Conservation (phyloP, 1,140 invertebrate species). For the Nasonia vitripennis region DNA sequence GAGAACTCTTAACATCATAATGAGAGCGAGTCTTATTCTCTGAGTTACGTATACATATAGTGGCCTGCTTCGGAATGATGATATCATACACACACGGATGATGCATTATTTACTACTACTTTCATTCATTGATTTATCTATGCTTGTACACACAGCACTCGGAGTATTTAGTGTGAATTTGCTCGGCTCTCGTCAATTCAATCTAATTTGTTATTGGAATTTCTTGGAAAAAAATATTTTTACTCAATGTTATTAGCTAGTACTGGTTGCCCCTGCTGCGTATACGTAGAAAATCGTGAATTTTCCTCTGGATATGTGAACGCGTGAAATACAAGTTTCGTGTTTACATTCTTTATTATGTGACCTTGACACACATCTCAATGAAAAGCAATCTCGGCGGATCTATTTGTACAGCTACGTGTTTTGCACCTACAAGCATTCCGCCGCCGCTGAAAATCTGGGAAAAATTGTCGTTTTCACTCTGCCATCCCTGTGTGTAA, state of each 20-base stretch:
- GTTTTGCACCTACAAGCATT: background rate
- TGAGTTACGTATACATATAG: background rate
- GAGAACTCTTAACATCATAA: background rate
- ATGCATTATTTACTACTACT: background rate
- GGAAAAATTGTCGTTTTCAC: too few relatives aligned
- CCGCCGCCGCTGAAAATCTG: background rate
- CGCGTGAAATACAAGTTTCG: slow-evolving; percentile 7
- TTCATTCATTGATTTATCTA: slow-evolving; percentile 1
- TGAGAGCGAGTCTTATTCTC: background rate
- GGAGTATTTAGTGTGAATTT: background rate
- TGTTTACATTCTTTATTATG: slow-evolving; percentile 29
- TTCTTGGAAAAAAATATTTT: background rate
- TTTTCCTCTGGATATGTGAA: background rate
- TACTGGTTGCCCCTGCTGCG: background rate
- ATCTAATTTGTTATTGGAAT: background rate
- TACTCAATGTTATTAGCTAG: background rate
- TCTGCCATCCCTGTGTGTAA: too few relatives aligned
- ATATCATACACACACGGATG: background rate
- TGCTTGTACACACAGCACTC: background rate
- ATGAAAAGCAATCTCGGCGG: slow-evolving; percentile 31
- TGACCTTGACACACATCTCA: slow-evolving; percentile 44
- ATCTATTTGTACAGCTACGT: slow-evolving; percentile 26
- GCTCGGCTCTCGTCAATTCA: too few relatives aligned
- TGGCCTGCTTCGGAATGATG: background rate
- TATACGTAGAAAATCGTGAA: background rate